These are phyloP conservation scores for Rhagium mordax DNA, from an alignment of 2,888 invertebrate genomes.

Conservation along the genomic window DNA sequence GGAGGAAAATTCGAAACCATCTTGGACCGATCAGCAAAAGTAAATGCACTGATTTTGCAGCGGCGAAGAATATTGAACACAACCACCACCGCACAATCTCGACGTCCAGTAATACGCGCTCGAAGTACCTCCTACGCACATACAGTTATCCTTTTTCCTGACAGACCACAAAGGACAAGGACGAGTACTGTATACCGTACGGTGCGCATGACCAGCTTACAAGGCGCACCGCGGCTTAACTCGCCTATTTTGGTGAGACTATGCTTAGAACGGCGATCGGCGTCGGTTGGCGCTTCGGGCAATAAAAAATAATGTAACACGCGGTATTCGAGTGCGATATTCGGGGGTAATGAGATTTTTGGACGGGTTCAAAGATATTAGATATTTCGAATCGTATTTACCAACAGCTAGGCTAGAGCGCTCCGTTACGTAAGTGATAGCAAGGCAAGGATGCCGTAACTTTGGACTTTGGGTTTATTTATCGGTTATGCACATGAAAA, in stretches of 20 bases:
- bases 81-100: not conserved
- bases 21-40: not conserved
- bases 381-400: not conserved
- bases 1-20: not conserved
- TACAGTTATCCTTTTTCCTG: not conserved
- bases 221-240: constrained; percentile 36
- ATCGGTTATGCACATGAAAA: not conserved
- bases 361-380: not conserved
- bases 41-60: not conserved
- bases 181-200: not conserved
- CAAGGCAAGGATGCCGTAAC: not conserved
- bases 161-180: constrained; percentile 3
- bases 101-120: too few species aligned
- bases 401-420: too few species aligned
- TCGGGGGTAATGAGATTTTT: constrained; percentile 47
- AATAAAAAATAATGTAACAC: not conserved
- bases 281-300: not conserved
- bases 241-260: constrained; percentile 51
- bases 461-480: not conserved
- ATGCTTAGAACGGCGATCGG: constrained; percentile 1
- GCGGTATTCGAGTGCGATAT: constrained; percentile 29
- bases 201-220: constrained; percentile 40
- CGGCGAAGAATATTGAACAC: not conserved
- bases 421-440: not conserved
- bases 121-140: not conserved